These are phyloP conservation scores for Agriopis leucophaearia DNA, from an alignment of 2,888 invertebrate species.

Conservation along the genomic window DNA sequence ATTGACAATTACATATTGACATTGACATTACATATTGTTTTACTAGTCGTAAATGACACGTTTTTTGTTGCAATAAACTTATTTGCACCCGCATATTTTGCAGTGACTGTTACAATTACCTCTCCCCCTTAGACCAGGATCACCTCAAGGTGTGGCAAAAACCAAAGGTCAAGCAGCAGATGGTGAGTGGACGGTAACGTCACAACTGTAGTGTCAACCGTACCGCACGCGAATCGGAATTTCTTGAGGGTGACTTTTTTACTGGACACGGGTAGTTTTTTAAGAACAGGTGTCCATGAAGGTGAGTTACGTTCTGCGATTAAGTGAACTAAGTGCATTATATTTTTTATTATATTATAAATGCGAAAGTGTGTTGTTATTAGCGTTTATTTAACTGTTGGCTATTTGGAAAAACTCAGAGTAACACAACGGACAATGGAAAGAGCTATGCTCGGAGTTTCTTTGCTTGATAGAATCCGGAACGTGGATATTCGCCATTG, in stretches of 20 bases:
- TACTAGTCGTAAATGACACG: not conserved
- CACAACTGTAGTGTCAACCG: constrained; percentile 54
- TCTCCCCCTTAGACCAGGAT: constrained; percentile 59
- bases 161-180: constrained; percentile 72
- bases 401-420: too few species aligned
- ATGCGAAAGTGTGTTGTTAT: too few species aligned
- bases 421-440: too few species aligned
- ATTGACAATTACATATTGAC: too few species aligned
- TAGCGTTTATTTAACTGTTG: too few species aligned
- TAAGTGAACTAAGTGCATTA: too few species aligned
- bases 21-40: too few species aligned
- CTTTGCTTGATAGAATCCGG: too few species aligned
- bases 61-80: not conserved
- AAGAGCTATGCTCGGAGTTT: too few species aligned
- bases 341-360: too few species aligned
- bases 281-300: not conserved
- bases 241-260: constrained; percentile 4
- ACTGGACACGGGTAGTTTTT: constrained; percentile 7
- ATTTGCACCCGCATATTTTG: constrained; percentile 57
- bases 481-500: too few species aligned
- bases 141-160: constrained; percentile 50
- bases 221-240: constrained; percentile 46
- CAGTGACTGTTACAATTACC: constrained; percentile 50
- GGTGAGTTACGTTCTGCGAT: not conserved
- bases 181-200: constrained; percentile 61